Conservation (phyloP, 2,888 invertebrate genomes). For the Dioctria linearis region DNA sequence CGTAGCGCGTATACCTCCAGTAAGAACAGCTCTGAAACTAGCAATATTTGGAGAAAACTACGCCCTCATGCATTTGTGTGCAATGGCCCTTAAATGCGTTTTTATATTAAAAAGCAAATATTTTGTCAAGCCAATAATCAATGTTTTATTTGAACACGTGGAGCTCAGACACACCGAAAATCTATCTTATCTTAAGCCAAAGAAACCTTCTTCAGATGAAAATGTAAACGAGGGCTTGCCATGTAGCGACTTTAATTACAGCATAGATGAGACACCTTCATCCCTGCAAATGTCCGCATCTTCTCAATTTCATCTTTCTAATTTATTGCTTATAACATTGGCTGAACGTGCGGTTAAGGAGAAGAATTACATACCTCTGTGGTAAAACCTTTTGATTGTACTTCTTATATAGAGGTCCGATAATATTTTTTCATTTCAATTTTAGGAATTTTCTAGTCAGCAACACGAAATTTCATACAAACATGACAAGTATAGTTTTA, state of each 20-base stretch:
- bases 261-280: slow-evolving; percentile 67
- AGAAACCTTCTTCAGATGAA: slow-evolving; percentile 56
- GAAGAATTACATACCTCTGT: slow-evolving; percentile 69
- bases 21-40: slow-evolving; percentile 70
- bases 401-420: not conserved
- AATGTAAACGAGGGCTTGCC: slow-evolving; percentile 64
- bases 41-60: slow-evolving; percentile 71
- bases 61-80: slow-evolving; percentile 70
- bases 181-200: slow-evolving; percentile 65
- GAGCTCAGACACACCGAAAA: slow-evolving; percentile 66
- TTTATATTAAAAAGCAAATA: slow-evolving; percentile 67
- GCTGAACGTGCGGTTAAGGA: slow-evolving; percentile 70
- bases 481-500: slow-evolving; percentile 71
- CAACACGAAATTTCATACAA: slow-evolving; percentile 70
- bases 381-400: slow-evolving; percentile 62
- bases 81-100: slow-evolving; percentile 69
- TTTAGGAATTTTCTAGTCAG: slow-evolving; percentile 69
- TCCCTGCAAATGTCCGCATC: slow-evolving; percentile 70
- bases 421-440: slow-evolving; percentile 33
- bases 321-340: slow-evolving; percentile 69
- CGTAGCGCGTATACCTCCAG: slow-evolving; percentile 76
- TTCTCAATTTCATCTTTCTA: slow-evolving; percentile 71
- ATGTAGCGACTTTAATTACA: slow-evolving; percentile 69
- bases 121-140: slow-evolving; percentile 64
- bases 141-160: slow-evolving; percentile 62